Evolutionary conservation across 2,888 invertebrate genomes (phyloP), one percentile per base, ranked within the genome.

Genomic region (Ecliptopera silaceata): DNA sequence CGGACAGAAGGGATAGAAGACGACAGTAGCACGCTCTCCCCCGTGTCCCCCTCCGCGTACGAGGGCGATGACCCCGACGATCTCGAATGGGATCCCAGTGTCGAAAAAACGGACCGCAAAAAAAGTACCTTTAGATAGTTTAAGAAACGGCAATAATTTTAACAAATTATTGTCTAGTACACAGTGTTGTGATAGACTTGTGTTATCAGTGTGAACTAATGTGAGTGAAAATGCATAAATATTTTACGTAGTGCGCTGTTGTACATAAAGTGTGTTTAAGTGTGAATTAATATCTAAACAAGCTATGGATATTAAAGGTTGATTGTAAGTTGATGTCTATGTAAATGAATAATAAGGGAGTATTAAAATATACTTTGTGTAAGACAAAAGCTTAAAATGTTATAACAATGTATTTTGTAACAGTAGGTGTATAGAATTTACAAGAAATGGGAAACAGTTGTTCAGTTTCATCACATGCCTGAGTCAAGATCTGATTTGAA

Each of bases 1-100:
- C 65, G 61, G n/a, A 20, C n/a, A 4, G 26, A 26, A 5, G 6
- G 1, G 6, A 6, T 56, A 4, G 63, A 63, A 11, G 65, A 66
- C 8, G 62, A 62, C 6, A 63, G 64, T 56, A 50, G 61, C 64
- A 17, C 62, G 17, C 39, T 58, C 12, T 75, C 61, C 76, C 84
- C 69, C 59, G 79, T 15, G 61, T 83, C 89, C 0, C 77, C 80
- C 0, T 52, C 75, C 1, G 63, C 76, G 13, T 85, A 87, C 86
- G 95, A 96, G 64, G 95, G 95, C 67, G 96, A 96, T 77, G 97
- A 97, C 84, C 96, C 96, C 20, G 96, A 96, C 79, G 97, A 97
- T 88, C 95, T 95, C 4, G 97, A 97, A 77, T 97, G 97, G 97
- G 94, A 93, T 15, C 93, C 90, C 3, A 72, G 84, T 47, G 78